Base-by-base conservation (phyloP, 1,140 invertebrate genomes). In the Drosophila ohnishii region DNA sequence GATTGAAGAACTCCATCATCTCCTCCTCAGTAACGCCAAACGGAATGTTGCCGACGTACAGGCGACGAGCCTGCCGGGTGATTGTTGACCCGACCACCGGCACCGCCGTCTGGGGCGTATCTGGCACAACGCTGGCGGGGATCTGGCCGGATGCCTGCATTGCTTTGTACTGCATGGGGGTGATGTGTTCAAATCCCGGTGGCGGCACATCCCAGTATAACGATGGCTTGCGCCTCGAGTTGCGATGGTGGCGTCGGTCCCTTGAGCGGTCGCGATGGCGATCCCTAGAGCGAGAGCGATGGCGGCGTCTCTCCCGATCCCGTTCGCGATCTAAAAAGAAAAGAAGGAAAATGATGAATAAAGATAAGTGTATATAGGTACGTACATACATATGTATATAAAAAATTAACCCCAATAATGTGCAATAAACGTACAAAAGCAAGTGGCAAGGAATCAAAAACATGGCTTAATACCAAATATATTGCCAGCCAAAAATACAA, bases 1-100 rank as follows among this genome's bases (percentile, higher is more conserved):
- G 97, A 93, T 99, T 99, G 94, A 99, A 99, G 92, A 99, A 99
- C 89, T 99, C 98, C 97, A 99, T 99, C 95, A 99, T 99, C 92
- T 99, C 98, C 92, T 99, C 97, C 93, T 99, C 99, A 53, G 98
- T 99, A n/a, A 99, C 98, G 69, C 99, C 99, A 93, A 99, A 99
- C 59, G 99, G 99, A 94, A 99, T 99, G 93, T 99, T 99, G 65
- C 99, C 99, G 42, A 99, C 98, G 92, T 99, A 99, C 16, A 99
- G 93, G 80, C 94, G 91, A 78, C 98, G 93, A 2, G 98, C 98
- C 93, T 99, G 99, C 70, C 99, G 94, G 10, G 99, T 99, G 61
- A 99, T 99, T 3, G 98, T 99, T 47, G 98, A 99, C 22, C 99
- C 98, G 19, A 99, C 98, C 64, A 99, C 98, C 16, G 99, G 98